Evolutionary conservation across 2,113 vertebrate genomes (phyloP).

Genomic region (Scomber scombrus): DNA sequence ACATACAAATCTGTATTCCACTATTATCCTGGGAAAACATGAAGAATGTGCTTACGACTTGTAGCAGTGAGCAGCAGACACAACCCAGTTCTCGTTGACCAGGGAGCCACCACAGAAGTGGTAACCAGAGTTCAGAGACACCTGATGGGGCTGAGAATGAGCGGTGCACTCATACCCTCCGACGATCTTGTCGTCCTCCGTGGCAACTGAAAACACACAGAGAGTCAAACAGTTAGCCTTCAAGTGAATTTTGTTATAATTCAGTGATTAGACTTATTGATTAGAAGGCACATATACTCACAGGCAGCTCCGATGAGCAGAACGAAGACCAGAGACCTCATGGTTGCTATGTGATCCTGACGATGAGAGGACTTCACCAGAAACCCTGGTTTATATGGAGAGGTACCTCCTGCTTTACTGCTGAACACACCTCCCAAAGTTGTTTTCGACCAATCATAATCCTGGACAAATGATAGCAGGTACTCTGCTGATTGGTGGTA

Average conservation of each 20-base stretch:
- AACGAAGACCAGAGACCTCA: conserved; percentile 81
- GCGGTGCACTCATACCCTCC: conserved; percentile 75
- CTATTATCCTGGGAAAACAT: background rate
- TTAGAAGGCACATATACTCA: conserved; percentile 48
- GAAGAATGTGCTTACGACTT: conserved; percentile 56
- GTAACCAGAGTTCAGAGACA: conserved; percentile 79
- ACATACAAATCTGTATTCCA: too few relatives aligned
- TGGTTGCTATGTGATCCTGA: conserved; percentile 70
- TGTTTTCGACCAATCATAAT: conserved; percentile 24
- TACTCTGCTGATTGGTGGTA: background rate
- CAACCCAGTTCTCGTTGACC: conserved; percentile 73
- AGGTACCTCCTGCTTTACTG: background rate
- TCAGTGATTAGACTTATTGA: background rate
- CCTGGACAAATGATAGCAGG: background rate
- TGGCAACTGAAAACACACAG: conserved; percentile 47
- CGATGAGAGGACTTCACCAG: conserved; percentile 32
- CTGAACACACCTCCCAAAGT: conserved; percentile 14
- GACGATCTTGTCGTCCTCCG: conserved; percentile 80
- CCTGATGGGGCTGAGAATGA: conserved; percentile 77
- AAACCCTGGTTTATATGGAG: conserved; percentile 43
- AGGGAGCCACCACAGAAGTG: conserved; percentile 81
- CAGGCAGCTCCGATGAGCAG: conserved; percentile 81
- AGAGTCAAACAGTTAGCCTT: background rate
- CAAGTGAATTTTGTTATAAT: background rate
- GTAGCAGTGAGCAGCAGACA: conserved; percentile 82